phyloP scores from a whole-genome alignment of 2,113 vertebrate genomes.

The Promerops cafer region DNA sequence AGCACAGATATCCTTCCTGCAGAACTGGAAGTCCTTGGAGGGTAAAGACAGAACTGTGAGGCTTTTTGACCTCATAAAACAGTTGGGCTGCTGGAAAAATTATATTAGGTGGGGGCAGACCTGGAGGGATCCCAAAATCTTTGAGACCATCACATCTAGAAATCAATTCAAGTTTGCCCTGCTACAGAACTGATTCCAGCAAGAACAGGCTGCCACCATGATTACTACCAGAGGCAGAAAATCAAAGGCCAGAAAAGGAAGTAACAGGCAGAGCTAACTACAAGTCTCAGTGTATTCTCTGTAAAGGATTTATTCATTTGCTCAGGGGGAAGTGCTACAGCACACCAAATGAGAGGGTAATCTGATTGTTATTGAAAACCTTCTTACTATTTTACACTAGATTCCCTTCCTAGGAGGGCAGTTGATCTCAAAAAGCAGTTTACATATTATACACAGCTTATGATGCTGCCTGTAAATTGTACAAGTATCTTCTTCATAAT shows the following conservation, averaged over 20 bases:
- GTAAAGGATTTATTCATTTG: background rate
- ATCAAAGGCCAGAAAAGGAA: background rate
- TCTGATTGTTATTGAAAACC: background rate
- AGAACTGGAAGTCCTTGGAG: slow-evolving; percentile 49
- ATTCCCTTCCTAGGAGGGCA: background rate
- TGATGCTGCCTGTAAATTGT: background rate
- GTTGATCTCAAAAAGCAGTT: background rate
- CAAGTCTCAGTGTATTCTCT: background rate
- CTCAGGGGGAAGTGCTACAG: background rate
- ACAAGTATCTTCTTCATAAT: background rate
- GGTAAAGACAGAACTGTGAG: background rate
- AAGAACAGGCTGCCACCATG: background rate
- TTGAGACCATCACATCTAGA: background rate
- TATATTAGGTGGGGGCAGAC: background rate
- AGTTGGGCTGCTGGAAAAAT: background rate
- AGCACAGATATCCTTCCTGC: background rate
- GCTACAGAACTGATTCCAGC: background rate
- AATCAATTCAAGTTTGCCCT: background rate
- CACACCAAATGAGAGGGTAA: background rate
- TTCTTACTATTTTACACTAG: background rate
- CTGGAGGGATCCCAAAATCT: slow-evolving; percentile 1
- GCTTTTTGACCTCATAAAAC: background rate
- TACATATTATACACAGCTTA: background rate
- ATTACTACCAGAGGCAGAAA: background rate
- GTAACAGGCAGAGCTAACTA: background rate